Percentiles rank a stretch among this genome's conserved stretches.
These are phyloP conservation scores for Ephialtes manifestator DNA, from an alignment of 2,888 invertebrate genomes.

Conservation along the genomic window DNA sequence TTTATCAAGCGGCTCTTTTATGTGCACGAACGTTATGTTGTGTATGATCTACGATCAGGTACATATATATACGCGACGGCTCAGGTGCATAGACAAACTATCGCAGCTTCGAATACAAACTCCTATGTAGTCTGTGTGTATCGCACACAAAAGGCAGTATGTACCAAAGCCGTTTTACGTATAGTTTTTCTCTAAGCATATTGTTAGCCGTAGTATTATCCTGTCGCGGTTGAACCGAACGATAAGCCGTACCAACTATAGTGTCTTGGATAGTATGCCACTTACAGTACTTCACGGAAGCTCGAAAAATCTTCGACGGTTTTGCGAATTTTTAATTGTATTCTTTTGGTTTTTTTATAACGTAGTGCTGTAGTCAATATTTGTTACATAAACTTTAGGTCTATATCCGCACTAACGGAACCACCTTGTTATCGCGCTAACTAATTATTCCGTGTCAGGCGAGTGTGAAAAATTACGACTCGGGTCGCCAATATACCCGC, in stretches of 20 bases:
- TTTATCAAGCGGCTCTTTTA: constrained; percentile 44
- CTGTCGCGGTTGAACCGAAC: constrained; percentile 28
- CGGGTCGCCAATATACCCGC: constrained; percentile 40
- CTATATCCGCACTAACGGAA: constrained; percentile 25
- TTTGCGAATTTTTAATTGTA: background rate
- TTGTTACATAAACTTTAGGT: constrained; percentile 32
- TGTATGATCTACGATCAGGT: background rate
- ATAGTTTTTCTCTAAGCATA: constrained; percentile 22
- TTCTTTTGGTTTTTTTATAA: background rate
- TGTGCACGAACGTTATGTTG: constrained; percentile 8
- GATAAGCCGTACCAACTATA: constrained; percentile 15
- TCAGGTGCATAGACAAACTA: constrained; percentile 24
- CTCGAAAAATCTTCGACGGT: background rate
- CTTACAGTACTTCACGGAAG: background rate
- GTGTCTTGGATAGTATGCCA: background rate
- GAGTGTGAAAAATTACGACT: constrained; percentile 42
- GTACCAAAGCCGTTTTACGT: constrained; percentile 13
- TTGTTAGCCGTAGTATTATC: constrained; percentile 26
- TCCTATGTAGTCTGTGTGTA: background rate
- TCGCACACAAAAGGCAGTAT: background rate
- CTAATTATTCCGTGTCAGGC: constrained; percentile 65
- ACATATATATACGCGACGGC: background rate
- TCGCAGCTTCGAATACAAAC: background rate
- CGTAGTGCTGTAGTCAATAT: background rate
- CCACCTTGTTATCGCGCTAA: constrained; percentile 57